Evolutionary conservation across 2,888 invertebrate species (phyloP).

Genomic region (Hermaeophaga mercurialis): DNA sequence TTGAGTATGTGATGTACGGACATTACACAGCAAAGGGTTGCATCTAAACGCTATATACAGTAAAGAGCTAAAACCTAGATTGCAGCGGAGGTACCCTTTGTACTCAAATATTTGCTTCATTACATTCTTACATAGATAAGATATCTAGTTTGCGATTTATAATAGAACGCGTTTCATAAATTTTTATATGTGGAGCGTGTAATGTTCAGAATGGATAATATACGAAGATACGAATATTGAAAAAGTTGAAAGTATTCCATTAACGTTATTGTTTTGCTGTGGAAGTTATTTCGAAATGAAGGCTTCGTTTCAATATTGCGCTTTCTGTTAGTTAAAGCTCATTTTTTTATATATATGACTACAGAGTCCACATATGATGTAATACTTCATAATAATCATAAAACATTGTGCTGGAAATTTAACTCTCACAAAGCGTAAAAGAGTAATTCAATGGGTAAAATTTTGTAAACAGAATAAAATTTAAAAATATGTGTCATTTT

Average conservation of each 20-base stretch:
- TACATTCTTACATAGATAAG: slow-evolving; percentile 17
- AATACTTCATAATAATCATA: too few species aligned
- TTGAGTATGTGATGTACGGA: neutral
- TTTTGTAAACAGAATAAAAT: too few species aligned
- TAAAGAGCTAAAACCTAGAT: neutral
- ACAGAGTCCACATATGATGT: too few species aligned
- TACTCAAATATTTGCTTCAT: slow-evolving; percentile 16
- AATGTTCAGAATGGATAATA: slow-evolving; percentile 15
- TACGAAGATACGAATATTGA: slow-evolving; percentile 4
- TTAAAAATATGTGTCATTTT: too few species aligned
- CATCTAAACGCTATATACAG: slow-evolving; percentile 1
- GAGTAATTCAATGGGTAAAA: too few species aligned
- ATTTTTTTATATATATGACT: too few species aligned
- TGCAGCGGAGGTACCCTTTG: slow-evolving; percentile 3
- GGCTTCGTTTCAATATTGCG: neutral
- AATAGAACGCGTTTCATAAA: slow-evolving; percentile 7
- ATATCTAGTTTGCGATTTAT: slow-evolving; percentile 6
- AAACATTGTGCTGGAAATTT: too few species aligned
- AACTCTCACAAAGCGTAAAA: too few species aligned
- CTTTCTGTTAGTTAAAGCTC: too few species aligned
- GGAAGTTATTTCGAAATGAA: neutral
- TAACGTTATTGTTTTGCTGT: slow-evolving; percentile 10
- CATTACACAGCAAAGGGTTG: too few species aligned
- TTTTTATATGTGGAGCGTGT: slow-evolving; percentile 13
- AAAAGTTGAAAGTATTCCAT: slow-evolving; percentile 10